phyloP scores from a whole-genome alignment of 1,140 invertebrate genomes.

The Neodiprion lecontei region DNA sequence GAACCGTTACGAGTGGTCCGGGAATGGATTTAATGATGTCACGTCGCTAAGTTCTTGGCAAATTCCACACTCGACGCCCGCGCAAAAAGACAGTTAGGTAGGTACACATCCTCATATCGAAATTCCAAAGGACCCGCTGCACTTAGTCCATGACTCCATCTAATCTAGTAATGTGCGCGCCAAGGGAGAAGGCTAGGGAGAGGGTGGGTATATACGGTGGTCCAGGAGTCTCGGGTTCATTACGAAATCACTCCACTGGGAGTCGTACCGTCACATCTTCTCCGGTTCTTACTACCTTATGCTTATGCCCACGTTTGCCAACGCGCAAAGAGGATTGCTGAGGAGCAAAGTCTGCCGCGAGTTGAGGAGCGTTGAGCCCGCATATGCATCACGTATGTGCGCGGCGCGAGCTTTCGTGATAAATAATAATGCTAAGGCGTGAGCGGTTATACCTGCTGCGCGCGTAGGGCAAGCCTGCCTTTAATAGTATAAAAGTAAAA shows the following conservation, averaged over 20 bases:
- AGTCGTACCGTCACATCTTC: constrained; percentile 45
- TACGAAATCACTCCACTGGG: constrained; percentile 51
- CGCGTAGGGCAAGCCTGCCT: no score
- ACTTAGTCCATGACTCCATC: constrained; percentile 27
- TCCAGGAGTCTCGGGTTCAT: constrained; percentile 46
- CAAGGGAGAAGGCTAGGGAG: constrained; percentile 27
- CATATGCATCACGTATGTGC: neutral
- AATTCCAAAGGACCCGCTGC: constrained; percentile 10
- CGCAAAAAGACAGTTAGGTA: no score
- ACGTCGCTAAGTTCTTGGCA: no score
- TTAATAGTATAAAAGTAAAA: no score
- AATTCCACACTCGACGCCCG: no score
- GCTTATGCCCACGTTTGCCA: constrained; percentile 11
- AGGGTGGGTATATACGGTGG: constrained; percentile 33
- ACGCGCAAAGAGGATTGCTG: constrained; percentile 1
- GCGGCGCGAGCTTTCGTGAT: neutral
- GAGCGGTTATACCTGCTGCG: no score
- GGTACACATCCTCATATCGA: neutral
- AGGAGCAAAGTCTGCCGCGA: neutral
- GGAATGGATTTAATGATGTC: no score
- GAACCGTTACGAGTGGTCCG: no score
- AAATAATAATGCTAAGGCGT: neutral
- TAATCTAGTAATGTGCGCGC: constrained; percentile 44
- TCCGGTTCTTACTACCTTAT: constrained; percentile 38
- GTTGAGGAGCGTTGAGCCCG: neutral